Base-by-base conservation (phyloP, 2,797 vertebrate species). In the Acomys russatus region DNA sequence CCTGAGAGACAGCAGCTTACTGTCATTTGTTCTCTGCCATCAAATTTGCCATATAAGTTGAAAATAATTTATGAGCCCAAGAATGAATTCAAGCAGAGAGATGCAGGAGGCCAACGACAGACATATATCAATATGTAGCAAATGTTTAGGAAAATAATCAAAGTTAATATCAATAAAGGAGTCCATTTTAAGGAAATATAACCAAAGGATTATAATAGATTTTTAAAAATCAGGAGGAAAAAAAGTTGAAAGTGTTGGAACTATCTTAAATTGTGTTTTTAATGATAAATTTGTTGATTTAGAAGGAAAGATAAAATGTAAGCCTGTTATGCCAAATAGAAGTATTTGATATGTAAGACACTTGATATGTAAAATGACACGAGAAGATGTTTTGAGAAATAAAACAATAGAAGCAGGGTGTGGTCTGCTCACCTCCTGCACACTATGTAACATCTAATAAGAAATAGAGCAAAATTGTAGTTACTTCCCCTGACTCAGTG, bases 101-200 rank as follows among this genome's bases (percentile, higher is more conserved):
- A 44, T 20, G 0, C 30, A 92, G 70, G 7, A 93, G 38, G n/a
- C 6, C 22, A 66, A 1, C 3, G 9, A 1, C 38, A 59, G 18
- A 92, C n/a, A 44, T 88, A 90, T 80, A 10, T 51, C n/a, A 76
- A 0, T 38, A 88, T 85, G 7, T n/a, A 25, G 70, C 23, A 38
- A 91, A 71, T 68, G 17, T n/a, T 63, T 64, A 88, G 56, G 82
- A 87, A 94, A 82, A 90, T 54, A 51, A 18, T 70, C 80, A 88
- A 94, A 88, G 15, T 74, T n/a, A 51, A 74, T 82, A 44, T 90
- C 35, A 82, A 23, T 68, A 88, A 92, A 80, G 17, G 2, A 64
- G 38, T 1, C 73, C 68, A 74, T 91, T 84, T 92, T 20, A 93
- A 86, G 61, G 6, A 78, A 68, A 73, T 28, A 51, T 38, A 59